These are phyloP conservation scores for Heliocidaris erythrogramma DNA, from an alignment of 35 echinoderm and acorn worm species.

Conservation along the genomic window DNA sequence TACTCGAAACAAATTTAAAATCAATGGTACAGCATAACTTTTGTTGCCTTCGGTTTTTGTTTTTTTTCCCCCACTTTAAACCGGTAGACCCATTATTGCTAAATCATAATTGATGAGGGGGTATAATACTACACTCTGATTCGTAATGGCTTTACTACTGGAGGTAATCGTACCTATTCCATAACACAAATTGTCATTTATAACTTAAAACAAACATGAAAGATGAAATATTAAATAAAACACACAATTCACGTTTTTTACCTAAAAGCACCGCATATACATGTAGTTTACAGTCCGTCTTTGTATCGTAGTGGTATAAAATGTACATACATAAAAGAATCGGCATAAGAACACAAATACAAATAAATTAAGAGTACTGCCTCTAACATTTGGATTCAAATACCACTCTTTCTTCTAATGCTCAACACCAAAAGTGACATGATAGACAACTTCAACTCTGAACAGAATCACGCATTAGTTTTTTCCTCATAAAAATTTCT, in stretches of 20 bases:
- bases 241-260: neutral
- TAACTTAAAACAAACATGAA: neutral
- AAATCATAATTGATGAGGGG: neutral
- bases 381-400: neutral
- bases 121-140: too few species aligned
- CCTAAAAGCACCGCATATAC: neutral
- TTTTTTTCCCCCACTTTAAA: neutral
- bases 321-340: neutral
- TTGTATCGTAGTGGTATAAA: too few species aligned
- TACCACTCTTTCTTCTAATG: neutral
- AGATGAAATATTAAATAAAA: neutral
- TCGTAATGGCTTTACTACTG: neutral
- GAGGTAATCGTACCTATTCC: neutral
- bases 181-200: too few species aligned
- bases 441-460: neutral
- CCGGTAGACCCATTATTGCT: neutral
- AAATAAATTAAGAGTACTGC: constrained; percentile 5
- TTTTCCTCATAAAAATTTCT: too few species aligned
- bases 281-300: neutral
- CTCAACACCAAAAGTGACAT: neutral
- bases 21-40: neutral
- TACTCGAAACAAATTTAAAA: neutral
- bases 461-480: too few species aligned
- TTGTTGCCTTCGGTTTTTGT: neutral
- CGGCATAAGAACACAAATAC: neutral